Evolutionary conservation across 1,140 invertebrate species (phyloP).

Genomic region (Neoseiulus cucumeris): DNA sequence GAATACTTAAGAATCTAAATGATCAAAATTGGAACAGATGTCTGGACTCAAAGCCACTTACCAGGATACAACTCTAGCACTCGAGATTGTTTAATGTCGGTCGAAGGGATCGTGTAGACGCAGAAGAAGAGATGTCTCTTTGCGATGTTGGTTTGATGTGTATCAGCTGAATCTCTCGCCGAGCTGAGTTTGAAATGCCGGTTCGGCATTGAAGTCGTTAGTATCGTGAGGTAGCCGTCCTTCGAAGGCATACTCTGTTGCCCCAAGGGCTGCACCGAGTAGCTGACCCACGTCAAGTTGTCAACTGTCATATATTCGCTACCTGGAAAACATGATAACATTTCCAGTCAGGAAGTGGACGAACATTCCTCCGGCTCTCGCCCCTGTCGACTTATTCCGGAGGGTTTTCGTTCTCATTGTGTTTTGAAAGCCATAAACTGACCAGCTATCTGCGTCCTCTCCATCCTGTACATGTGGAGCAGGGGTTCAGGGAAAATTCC

Average conservation of each 20-base stretch:
- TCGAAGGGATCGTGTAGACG: neutral
- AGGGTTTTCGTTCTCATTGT: too few relatives aligned
- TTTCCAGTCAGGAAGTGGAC: too few relatives aligned
- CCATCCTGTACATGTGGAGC: neutral
- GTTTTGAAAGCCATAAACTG: neutral
- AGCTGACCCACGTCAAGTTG: neutral
- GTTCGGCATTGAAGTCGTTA: neutral
- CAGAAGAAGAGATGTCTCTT: constrained; percentile 2
- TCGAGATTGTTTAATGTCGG: neutral
- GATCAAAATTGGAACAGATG: too few relatives aligned
- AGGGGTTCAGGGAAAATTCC: neutral
- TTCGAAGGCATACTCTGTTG: neutral
- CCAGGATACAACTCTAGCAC: constrained; percentile 5
- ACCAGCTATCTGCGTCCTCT: neutral
- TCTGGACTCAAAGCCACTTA: neutral
- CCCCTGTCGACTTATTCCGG: too few relatives aligned
- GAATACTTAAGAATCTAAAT: too few relatives aligned
- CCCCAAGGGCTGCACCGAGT: neutral
- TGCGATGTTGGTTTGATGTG: neutral
- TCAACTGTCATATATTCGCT: constrained; percentile 1
- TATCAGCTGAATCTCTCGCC: too few relatives aligned
- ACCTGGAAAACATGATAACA: neutral
- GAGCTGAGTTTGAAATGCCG: neutral
- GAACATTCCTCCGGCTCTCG: too few relatives aligned
- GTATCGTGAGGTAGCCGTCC: neutral